Conservation (phyloP, 2,113 vertebrate genomes). For the Ciconia stormi region DNA sequence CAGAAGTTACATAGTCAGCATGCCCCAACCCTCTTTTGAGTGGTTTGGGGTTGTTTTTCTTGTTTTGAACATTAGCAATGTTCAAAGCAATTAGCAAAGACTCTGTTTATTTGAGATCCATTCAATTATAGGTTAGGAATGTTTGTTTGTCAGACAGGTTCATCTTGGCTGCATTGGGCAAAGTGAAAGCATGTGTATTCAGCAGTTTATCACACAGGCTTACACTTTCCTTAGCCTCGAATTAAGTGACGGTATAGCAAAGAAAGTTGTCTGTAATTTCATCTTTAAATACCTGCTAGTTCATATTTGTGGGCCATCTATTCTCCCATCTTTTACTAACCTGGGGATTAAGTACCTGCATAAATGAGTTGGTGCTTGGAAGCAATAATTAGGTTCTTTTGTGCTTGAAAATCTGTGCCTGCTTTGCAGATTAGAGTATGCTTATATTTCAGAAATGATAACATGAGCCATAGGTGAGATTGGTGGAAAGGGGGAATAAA, state of each 20-base stretch:
- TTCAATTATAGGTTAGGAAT: neutral
- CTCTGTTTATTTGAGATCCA: neutral
- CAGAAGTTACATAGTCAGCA: rapidly evolving
- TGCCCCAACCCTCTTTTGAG: neutral
- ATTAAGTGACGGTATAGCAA: neutral
- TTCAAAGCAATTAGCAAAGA: neutral
- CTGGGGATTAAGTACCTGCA: neutral
- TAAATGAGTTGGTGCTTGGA: neutral
- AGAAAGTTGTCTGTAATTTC: neutral
- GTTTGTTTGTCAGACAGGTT: neutral
- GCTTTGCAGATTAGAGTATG: neutral
- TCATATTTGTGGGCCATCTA: neutral
- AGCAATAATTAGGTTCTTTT: neutral
- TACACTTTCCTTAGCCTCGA: neutral
- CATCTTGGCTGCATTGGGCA: neutral
- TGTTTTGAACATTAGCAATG: neutral
- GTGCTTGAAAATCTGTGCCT: neutral
- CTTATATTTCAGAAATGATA: neutral
- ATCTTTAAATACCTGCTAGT: neutral
- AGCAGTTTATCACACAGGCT: neutral
- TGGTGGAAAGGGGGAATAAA: neutral
- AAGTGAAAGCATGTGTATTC: neutral
- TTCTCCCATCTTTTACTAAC: neutral
- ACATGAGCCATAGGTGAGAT: neutral
- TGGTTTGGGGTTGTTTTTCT: neutral